Percentiles rank a stretch among this genome's conserved stretches.
Evolutionary conservation across 1,140 invertebrate species (phyloP).

Genomic region (Reticulitermes speratus): DNA sequence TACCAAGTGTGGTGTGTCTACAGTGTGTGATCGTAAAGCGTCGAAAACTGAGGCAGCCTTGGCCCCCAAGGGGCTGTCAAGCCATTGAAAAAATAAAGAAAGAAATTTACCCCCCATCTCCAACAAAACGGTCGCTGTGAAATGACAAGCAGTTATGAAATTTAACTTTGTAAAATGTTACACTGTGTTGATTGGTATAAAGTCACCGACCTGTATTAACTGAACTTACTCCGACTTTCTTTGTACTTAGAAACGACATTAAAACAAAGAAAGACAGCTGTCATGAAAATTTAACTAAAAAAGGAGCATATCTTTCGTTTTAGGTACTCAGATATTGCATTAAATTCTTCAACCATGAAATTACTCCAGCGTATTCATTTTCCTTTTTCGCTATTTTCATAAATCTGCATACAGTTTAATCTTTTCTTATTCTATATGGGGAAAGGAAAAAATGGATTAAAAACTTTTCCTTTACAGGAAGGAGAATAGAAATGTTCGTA

Average conservation of each 20-base stretch:
- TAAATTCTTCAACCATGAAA: constrained; percentile 6
- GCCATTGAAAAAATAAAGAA: no score
- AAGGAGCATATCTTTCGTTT: neutral
- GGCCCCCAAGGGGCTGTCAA: no score
- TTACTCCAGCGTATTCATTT: neutral
- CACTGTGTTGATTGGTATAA: no score
- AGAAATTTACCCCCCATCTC: neutral
- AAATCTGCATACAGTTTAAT: constrained; percentile 7
- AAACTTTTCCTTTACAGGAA: neutral
- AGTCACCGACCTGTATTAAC: neutral
- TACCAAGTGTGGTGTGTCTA: no score
- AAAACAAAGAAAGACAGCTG: neutral
- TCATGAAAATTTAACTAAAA: neutral
- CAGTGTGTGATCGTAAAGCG: no score
- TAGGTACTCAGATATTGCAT: neutral
- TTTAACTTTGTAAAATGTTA: no score
- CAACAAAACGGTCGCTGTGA: neutral
- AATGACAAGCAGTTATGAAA: neutral
- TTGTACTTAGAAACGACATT: neutral
- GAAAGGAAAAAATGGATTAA: neutral
- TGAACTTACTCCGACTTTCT: neutral
- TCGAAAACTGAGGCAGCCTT: no score
- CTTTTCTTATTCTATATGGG: neutral
- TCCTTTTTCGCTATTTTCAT: neutral
- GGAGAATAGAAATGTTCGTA: neutral